A percentile compares a stretch with the other conserved stretches of the same genome.
Evolutionary conservation across 2,113 vertebrate genomes (phyloP).

Genomic region (Tenrec ecaudatus): DNA sequence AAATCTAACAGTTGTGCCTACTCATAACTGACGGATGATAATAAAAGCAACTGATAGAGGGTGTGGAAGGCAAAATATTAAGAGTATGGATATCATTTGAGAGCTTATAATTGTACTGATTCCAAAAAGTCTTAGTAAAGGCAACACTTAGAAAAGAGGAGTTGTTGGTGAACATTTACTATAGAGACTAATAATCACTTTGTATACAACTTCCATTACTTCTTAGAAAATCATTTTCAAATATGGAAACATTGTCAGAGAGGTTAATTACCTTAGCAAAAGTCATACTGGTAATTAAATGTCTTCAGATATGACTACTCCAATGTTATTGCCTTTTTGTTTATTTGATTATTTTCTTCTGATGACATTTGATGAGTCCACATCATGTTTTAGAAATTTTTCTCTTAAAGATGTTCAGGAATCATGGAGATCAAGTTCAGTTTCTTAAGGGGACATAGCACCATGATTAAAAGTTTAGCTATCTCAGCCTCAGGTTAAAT

Average conservation of each 20-base stretch:
- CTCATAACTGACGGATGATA: neutral
- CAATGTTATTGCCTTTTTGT: neutral
- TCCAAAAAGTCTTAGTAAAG: neutral
- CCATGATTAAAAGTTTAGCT: too few species aligned
- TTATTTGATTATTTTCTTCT: neutral
- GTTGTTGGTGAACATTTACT: neutral
- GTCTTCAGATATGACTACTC: neutral
- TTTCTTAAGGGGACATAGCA: too few species aligned
- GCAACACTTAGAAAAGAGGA: neutral
- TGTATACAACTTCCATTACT: neutral
- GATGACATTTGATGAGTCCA: too few species aligned
- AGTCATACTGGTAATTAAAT: neutral
- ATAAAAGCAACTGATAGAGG: neutral
- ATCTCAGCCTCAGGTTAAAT: too few species aligned
- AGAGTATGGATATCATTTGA: neutral
- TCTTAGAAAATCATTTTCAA: conserved; percentile 2
- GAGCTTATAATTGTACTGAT: conserved; percentile 5
- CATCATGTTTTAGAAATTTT: too few species aligned
- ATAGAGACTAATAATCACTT: neutral
- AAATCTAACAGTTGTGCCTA: neutral
- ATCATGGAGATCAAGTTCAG: too few species aligned
- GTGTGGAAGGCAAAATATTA: neutral
- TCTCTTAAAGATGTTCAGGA: too few species aligned
- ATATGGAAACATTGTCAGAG: neutral
- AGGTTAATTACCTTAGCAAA: neutral